Conservation (phyloP, 2,113 vertebrate genomes). For the Trinectes maculatus region DNA sequence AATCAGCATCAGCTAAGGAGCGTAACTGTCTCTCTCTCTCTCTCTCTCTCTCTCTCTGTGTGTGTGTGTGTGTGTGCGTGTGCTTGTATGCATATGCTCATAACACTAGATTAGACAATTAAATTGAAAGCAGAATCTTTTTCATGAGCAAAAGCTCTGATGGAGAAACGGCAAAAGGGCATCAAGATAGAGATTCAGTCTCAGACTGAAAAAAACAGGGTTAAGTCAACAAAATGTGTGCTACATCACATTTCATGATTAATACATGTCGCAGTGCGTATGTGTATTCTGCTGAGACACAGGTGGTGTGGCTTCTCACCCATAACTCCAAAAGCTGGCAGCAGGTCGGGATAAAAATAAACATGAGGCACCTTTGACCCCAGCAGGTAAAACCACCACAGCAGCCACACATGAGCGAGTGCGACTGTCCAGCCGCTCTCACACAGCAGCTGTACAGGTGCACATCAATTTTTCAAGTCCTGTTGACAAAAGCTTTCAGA, state of each 20-base stretch:
- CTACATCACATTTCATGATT: conserved; percentile 50
- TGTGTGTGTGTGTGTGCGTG: conserved; percentile 17
- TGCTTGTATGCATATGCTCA: conserved; percentile 6
- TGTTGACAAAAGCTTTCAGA: conserved; percentile 81
- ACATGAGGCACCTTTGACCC: conserved; percentile 45
- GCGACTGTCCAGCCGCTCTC: conserved; percentile 23
- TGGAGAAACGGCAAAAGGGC: conserved; percentile 17
- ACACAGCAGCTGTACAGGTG: conserved; percentile 52
- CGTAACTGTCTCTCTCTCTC: no score
- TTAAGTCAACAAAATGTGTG: conserved; percentile 47
- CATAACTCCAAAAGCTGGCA: conserved; percentile 27
- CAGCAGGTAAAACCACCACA: conserved; percentile 55
- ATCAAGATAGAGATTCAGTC: conserved; percentile 9
- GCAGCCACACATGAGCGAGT: conserved; percentile 56
- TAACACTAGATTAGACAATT: conserved; percentile 44
- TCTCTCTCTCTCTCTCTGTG: no score
- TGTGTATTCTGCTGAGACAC: conserved; percentile 52
- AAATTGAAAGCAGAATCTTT: conserved; percentile 35
- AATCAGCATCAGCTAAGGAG: conserved; percentile 73
- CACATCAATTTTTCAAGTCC: conserved; percentile 74
- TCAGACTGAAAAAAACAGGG: conserved; percentile 17
- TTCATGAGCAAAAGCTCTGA: conserved; percentile 20
- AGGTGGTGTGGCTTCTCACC: conserved; percentile 36
- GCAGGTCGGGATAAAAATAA: conserved; percentile 63
- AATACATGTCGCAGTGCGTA: conserved; percentile 41